phyloP scores from a whole-genome alignment of 2,797 vertebrate genomes.

The Pempheris klunzingeri region DNA sequence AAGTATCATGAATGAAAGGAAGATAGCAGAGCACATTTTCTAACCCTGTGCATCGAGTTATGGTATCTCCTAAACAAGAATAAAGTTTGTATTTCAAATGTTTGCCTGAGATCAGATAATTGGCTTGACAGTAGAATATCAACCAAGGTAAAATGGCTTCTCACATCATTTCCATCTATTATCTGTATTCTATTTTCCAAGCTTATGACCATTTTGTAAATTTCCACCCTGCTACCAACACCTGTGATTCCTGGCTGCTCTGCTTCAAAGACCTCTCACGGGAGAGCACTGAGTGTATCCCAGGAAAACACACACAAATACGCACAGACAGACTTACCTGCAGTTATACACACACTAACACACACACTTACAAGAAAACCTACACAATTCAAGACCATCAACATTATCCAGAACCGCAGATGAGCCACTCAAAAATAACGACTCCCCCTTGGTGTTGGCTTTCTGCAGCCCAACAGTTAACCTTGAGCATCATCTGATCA shows the following conservation, averaged over 20 bases:
- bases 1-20: constrained; percentile 16
- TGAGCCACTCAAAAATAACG: constrained; percentile 66
- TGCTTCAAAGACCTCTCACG: constrained; percentile 30
- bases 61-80: constrained; percentile 19
- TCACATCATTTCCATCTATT: constrained; percentile 38
- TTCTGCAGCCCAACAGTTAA: constrained; percentile 72
- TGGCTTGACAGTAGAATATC: constrained; percentile 24
- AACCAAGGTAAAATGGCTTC: constrained; percentile 7
- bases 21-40: constrained; percentile 15
- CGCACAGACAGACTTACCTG: constrained; percentile 6
- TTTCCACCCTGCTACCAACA: constrained; percentile 70
- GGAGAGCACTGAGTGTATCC: constrained; percentile 38
- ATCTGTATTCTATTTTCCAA: constrained; percentile 46
- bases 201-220: constrained; percentile 50
- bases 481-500: constrained; percentile 78
- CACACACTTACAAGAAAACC: constrained; percentile 33
- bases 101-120: constrained; percentile 22
- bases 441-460: constrained; percentile 55
- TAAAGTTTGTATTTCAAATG: constrained; percentile 30
- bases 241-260: constrained; percentile 74
- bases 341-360: constrained; percentile 14
- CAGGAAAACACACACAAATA: constrained; percentile 36
- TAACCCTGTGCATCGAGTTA: constrained; percentile 24
- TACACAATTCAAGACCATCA: constrained; percentile 46
- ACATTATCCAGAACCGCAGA: constrained; percentile 72